Evolutionary conservation across 2,113 vertebrate genomes (phyloP), one percentile per base, ranked within the genome.

Genomic region (Pristiophorus japonicus): DNA sequence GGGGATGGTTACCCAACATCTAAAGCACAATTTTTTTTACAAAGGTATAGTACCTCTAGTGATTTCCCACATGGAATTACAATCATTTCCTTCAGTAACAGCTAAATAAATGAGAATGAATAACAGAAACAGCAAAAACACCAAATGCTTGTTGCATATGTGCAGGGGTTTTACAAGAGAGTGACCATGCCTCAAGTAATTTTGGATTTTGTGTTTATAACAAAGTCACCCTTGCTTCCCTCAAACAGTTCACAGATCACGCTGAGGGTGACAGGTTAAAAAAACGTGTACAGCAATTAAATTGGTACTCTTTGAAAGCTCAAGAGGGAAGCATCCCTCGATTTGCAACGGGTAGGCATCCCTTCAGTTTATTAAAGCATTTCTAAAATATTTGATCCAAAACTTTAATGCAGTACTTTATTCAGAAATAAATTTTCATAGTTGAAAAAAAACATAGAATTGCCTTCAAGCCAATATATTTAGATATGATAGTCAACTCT

Each of bases 371-470:
- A 59, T n/a, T 16, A 55, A 88, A 34, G 45, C 30, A 59, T 90
- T 59, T 90, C 27, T 34, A 90, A 90, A 65, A 65, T 38, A 92
- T 66, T 63, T 45, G 7, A 5, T 93, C n/a, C 12, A 84, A 92
- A 94, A 73, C 3, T 94, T 67, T 94, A 94, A 94, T 30, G 93
- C 66, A 73, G 81, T 90, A 62, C 47, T 90, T 90, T 90, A 94
- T 94, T 94, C 65, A 94, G 55, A 92, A 92, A 38, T 65, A 81
- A 81, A 4, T 81, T 45, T 81, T 81, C 12, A 18, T 38, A 81
- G 88, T 38, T 38, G 59, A 94, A 94, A 42, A 92, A 93, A 70
- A 59, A 59, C 59, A 59, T 42, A 90, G 27, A 94, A 67, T 73
- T 34, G 22, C 66, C 66, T 70, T 94, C 65, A 27, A 94, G 93